Conservation (phyloP, 2,888 invertebrate species). For the Dichetophora obliterata region DNA sequence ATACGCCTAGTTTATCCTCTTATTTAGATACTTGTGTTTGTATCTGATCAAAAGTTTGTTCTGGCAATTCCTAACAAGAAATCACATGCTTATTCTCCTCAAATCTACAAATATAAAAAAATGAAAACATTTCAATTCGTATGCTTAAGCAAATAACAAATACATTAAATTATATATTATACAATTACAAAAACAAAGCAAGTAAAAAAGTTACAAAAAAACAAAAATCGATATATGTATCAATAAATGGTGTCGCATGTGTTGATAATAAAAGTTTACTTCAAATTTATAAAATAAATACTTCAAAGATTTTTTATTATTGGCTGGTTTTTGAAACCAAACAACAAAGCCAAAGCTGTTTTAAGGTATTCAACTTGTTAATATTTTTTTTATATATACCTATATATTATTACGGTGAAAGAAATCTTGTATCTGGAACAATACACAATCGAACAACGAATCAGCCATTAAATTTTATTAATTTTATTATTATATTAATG, state of each 20-base stretch:
- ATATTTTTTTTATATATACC: no score
- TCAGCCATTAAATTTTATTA: no score
- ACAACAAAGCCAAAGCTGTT: no score
- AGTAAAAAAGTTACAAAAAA: constrained; percentile 28
- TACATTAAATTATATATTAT: constrained; percentile 33
- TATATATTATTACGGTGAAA: background rate
- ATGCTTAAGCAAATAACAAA: constrained; percentile 23
- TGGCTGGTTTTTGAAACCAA: background rate
- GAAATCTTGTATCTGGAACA: no score
- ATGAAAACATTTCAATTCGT: constrained; percentile 15
- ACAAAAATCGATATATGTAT: constrained; percentile 34
- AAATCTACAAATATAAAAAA: background rate
- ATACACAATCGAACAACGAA: no score
- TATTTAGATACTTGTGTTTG: background rate
- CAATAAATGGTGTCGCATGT: constrained; percentile 47
- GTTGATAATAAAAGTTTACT: constrained; percentile 47
- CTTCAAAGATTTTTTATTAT: background rate
- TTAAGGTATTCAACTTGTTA: no score
- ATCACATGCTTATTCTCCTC: background rate
- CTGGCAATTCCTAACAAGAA: background rate
- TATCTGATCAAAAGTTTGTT: background rate
- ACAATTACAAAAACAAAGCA: constrained; percentile 9
- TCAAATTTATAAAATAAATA: constrained; percentile 42
- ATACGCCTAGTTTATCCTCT: background rate
- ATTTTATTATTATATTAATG: no score